Evolutionary conservation across 2,888 invertebrate species (phyloP), one percentile per base, ranked within the genome.

Genomic region (Abrostola tripartita): DNA sequence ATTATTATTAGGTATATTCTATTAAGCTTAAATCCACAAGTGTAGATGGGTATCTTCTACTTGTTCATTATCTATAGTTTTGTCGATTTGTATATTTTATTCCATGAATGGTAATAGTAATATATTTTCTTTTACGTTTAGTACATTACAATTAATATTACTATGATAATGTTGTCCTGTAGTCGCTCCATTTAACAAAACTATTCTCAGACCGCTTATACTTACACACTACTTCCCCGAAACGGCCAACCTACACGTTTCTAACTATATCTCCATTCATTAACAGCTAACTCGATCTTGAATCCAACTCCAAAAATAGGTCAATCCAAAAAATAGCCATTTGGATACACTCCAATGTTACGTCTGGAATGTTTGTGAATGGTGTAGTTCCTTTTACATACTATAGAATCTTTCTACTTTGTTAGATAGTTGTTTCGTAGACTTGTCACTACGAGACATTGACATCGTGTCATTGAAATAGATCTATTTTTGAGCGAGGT

Each of bases 341-440:
- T 84, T 89, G 89, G 88, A 86, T 67, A 66, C 61, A 75, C 55
- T 86, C 88, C 89, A 88, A 86, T 76, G 69, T 52, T 72, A 76
- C 79, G 75, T 86, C 78, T 68, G 78, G 75, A 80, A 76, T 75
- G 61, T 59, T 49, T 37, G 52, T 61, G 49, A 61, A 37, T 55
- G 62, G 61, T 62, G 55, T 38, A 55, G 52, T 60, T 66, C 52
- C 52, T 60, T 68, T 60, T 65, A 47, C 37, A 61, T 42, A 41
- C 44, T 47, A 38, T 52, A 65, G 40, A 35, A 53, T 60, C 41
- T 64, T 62, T 52, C 44, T 53, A 38, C 24, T 49, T 59, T 53
- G 41, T 58, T 35, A 37, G 52, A 36, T 14, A 47, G 35, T 14
- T 24, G 35, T 65, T 40, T 24, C 41, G 35, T 58, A 54, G 51